These are phyloP conservation scores for Barbus barbus DNA, from an alignment of 2,113 vertebrate species.

Conservation along the genomic window DNA sequence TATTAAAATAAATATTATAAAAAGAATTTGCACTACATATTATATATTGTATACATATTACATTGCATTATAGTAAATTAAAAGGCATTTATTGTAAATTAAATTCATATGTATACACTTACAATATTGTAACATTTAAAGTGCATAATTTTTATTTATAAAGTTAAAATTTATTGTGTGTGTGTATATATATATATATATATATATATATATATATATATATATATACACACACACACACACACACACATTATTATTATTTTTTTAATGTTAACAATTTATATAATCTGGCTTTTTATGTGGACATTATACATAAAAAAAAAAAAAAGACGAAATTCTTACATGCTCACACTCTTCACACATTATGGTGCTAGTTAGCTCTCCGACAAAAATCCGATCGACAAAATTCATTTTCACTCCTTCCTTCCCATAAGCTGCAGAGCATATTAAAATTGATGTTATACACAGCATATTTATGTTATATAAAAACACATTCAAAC, in stretches of 20 bases:
- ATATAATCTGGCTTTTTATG: neutral
- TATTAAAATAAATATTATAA: neutral
- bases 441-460: too few relatives aligned
- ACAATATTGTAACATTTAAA: neutral
- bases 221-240: too few relatives aligned
- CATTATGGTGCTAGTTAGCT: constrained; percentile 98
- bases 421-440: constrained; percentile 97
- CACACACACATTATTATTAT: too few relatives aligned
- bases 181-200: too few relatives aligned
- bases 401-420: constrained; percentile 98
- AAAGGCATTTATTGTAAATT: neutral
- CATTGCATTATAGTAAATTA: neutral
- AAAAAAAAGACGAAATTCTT: too few relatives aligned
- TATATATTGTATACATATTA: neutral
- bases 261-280: too few relatives aligned
- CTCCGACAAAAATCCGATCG: constrained; percentile 96
- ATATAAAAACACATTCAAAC: neutral
- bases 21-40: neutral
- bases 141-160: neutral
- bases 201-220: too few relatives aligned
- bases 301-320: too few relatives aligned
- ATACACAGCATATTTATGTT: too few relatives aligned
- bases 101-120: neutral
- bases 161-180: too few relatives aligned
- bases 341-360: constrained; percentile 98